Percentiles rank a stretch among this genome's conserved stretches.
Evolutionary conservation across 2,797 vertebrate species (phyloP).

Genomic region (Acomys russatus): DNA sequence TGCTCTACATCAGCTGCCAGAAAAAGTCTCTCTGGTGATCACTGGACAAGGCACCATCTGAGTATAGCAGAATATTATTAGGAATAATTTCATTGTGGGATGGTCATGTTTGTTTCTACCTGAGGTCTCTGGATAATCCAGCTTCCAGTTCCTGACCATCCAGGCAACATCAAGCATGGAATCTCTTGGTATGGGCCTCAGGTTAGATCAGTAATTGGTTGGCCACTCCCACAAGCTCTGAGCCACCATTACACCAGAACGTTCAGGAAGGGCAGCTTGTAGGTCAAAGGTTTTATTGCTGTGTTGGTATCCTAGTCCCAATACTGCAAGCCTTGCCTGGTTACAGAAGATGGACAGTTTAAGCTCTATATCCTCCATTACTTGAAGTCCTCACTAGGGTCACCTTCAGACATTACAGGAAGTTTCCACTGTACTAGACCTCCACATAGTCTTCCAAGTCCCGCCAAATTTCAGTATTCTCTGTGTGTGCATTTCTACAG

Average conservation of each 20-base stretch:
- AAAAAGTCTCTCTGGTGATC: not conserved
- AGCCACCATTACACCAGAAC: not conserved
- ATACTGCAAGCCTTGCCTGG: not conserved
- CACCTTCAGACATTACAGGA: not conserved
- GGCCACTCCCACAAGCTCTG: not conserved
- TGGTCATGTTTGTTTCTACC: not conserved
- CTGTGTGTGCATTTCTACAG: not conserved
- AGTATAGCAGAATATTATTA: not conserved
- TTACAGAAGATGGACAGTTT: not conserved
- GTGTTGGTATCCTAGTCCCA: not conserved
- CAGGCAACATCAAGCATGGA: too few species aligned
- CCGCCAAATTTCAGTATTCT: not conserved
- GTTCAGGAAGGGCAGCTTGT: not conserved
- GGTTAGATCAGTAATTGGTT: not conserved
- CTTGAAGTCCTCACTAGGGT: not conserved
- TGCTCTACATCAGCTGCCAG: not conserved
- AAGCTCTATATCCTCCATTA: not conserved
- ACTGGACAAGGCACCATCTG: not conserved
- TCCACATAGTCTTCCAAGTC: not conserved
- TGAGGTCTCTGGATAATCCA: not conserved
- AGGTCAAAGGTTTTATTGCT: not conserved
- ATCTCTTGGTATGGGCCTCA: not conserved
- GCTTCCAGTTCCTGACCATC: not conserved
- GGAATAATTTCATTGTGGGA: not conserved
- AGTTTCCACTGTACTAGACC: not conserved